phyloP scores from a whole-genome alignment of 2,888 invertebrate species.

The Rhamnusium bicolor region DNA sequence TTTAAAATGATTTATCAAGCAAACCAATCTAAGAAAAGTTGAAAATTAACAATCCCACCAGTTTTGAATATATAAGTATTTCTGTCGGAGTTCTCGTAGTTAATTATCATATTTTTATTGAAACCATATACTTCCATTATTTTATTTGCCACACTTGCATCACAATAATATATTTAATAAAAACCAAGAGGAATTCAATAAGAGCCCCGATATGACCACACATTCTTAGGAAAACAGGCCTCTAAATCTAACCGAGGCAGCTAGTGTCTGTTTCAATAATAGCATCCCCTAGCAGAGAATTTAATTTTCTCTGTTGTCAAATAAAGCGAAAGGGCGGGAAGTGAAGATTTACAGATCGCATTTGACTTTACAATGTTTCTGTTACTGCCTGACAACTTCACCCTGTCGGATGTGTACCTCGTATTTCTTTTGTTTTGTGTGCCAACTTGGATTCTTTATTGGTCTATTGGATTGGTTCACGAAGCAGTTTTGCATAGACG shows the following conservation, averaged over 20 bases:
- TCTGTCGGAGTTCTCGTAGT: too few species aligned
- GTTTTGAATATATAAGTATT: too few species aligned
- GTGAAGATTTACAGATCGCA: conserved; percentile 66
- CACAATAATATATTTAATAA: too few species aligned
- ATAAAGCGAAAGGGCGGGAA: conserved; percentile 66
- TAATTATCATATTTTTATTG: too few species aligned
- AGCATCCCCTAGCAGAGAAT: conserved; percentile 56
- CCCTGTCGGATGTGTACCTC: conserved; percentile 40
- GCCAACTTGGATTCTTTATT: neutral
- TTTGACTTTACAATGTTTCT: conserved; percentile 69
- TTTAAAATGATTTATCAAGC: too few species aligned
- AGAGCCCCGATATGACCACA: conserved; percentile 29
- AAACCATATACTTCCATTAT: too few species aligned
- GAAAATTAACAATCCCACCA: too few species aligned
- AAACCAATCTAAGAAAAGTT: too few species aligned
- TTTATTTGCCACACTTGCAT: too few species aligned
- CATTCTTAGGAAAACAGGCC: conserved; percentile 26
- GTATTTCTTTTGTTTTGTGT: conserved; percentile 13
- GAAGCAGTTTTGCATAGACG: too few species aligned
- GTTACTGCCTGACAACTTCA: conserved; percentile 65
- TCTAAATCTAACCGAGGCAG: conserved; percentile 31
- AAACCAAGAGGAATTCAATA: conserved; percentile 38
- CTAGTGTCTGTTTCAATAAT: conserved; percentile 60
- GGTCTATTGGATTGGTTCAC: neutral
- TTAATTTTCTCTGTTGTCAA: conserved; percentile 63